Evolutionary conservation across 2,797 vertebrate species (phyloP).

Genomic region (Rachycentron canadum): DNA sequence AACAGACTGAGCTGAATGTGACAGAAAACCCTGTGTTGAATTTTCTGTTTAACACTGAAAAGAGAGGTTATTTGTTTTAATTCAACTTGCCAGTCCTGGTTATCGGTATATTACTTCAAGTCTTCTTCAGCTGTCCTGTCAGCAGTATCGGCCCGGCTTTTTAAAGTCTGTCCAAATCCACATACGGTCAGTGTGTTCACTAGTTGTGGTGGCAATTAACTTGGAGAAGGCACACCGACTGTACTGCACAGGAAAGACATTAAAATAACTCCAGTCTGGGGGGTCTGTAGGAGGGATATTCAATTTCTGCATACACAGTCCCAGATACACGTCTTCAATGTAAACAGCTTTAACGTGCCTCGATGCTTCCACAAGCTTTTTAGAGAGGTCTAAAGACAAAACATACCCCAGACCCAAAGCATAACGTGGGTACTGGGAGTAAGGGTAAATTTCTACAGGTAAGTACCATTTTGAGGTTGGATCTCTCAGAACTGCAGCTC

Average conservation of each 20-base stretch:
- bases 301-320: slow-evolving; percentile 77
- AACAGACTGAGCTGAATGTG: not conserved
- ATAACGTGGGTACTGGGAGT: slow-evolving; percentile 65
- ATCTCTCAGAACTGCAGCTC: slow-evolving; percentile 14
- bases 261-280: slow-evolving; percentile 12
- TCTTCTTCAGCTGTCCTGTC: not conserved
- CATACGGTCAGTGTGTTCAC: not conserved
- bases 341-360: slow-evolving; percentile 70
- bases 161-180: slow-evolving; percentile 74
- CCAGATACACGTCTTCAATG: slow-evolving; percentile 85
- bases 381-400: slow-evolving; percentile 75
- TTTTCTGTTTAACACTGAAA: no score
- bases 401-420: slow-evolving; percentile 82
- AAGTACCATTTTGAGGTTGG: slow-evolving; percentile 73
- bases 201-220: slow-evolving; percentile 56
- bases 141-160: slow-evolving; percentile 31
- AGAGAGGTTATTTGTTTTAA: no score
- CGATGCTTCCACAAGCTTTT: slow-evolving; percentile 61
- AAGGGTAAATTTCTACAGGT: slow-evolving; percentile 53
- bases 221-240: slow-evolving; percentile 62
- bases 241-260: not conserved
- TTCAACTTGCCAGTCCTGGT: not conserved
- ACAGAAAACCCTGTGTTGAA: no score
- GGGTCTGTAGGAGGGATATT: slow-evolving; percentile 29
- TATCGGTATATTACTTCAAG: no score